A percentile compares a stretch with the other conserved stretches of the same genome.
These are phyloP conservation scores for Loxodonta africana DNA, from an alignment of 2,113 vertebrate species.

Conservation along the genomic window DNA sequence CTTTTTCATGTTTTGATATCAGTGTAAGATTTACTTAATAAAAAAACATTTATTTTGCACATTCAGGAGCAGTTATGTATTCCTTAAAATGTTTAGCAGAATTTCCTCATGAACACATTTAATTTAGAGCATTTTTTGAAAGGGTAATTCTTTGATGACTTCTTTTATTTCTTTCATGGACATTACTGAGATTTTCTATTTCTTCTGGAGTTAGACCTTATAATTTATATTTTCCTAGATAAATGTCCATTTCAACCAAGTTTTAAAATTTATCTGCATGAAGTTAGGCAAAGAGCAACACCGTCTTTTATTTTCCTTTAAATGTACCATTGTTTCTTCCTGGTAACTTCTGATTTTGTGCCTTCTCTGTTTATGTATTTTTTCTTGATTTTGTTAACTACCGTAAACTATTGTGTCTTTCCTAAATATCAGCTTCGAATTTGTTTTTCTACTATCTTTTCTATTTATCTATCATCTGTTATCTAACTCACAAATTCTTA, in stretches of 20 bases:
- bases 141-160: background rate
- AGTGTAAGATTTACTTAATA: background rate
- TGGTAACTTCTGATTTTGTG: background rate
- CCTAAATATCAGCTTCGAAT: background rate
- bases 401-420: background rate
- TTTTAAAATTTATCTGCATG: background rate
- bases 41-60: background rate
- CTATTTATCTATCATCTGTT: background rate
- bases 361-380: background rate
- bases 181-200: background rate
- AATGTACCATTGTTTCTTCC: constrained; percentile 6
- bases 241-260: background rate
- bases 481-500: background rate
- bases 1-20: background rate
- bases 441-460: background rate
- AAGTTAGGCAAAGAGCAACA: background rate
- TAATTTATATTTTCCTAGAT: background rate
- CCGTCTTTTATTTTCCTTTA: constrained; percentile 2
- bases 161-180: background rate
- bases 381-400: constrained; percentile 10
- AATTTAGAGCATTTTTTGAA: background rate
- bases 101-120: background rate
- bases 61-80: background rate
- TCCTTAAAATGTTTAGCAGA: background rate
- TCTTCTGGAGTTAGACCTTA: background rate